Base-by-base conservation (phyloP, 2,113 vertebrate genomes). In the Mesitornis unicolor region DNA sequence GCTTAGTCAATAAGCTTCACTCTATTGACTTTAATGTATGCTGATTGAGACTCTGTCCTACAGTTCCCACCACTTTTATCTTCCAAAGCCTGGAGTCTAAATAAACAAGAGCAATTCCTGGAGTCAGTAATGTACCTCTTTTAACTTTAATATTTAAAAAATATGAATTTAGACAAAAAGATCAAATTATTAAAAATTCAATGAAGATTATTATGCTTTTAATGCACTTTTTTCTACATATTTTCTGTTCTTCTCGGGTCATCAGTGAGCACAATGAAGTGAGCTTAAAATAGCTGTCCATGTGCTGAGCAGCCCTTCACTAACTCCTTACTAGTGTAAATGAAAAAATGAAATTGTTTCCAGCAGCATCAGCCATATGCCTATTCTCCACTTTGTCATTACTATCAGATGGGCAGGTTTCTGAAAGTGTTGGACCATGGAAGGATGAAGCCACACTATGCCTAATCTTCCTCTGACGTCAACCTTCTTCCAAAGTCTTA, bases 41-140 rank as follows among this genome's bases (percentile, higher is more conserved):
- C 5, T 71, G 38, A 1, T 22, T 81, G 18, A 70, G 12, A 19
- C 19, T 20, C 9, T 71, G 11, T 13, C 28, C 7, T 38, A 36
- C 28, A 42, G 6, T 1, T 3, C 4, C 4, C 10, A n/a, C 2
- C 6, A 22, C 3, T 19, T 71, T 59, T 68, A 64, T 64, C 5
- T 80, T 78, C 17, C 5, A 25, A 67, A 42, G 1, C 25, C 33
- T 1, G 12, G 25, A 77, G 36, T 21, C 7, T 2, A 63, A 90
- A 89, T 36, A 43, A 21, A 2, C 8, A 65, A 42, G 20, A 63
- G 7, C 5, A 80, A 45, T 69, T 85, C 10, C 16, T 53, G 7
- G 7, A 74, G n/a, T 42, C 31, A 77, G 20, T 33, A 48, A 51
- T 25, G 2, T 40, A 73, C 3, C 36, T 54, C 3, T 47, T 84